Base-by-base conservation (phyloP, 2,888 invertebrate genomes). In the Athetis lepigone region DNA sequence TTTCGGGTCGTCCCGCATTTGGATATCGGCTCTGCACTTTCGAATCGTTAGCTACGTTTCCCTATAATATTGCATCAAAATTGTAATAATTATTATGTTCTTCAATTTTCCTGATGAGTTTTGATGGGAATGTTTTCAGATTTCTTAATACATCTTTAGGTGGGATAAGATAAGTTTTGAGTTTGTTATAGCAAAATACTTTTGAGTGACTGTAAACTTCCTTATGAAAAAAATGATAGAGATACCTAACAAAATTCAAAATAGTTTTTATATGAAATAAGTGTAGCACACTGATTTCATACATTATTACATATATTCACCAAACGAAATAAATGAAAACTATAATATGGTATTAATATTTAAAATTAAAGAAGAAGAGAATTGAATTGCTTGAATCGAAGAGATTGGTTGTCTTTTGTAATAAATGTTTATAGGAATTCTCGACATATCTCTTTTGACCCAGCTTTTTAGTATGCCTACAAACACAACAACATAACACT, bases 1-100 rank as follows among this genome's bases (percentile, higher is more conserved):
- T 93, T 92, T 90, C 92, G 92, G 92, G 92, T 93, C 84, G 83
- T 76, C 83, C 85, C 90, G 85, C 88, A 90, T 93, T 92, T 89
- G 88, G 89, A 88, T 93, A 92, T 93, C 91, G 88, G 89, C 88
- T 86, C 86, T 87, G 88, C 87, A 83, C 86, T 89, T 91, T 85
- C 87, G 83, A 87, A 89, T 90, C 89, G 90, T 92, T 91, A 89
- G 85, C 83, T 79, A 79, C 75, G 78, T 79, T 82, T 81, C 61
- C 69, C 61, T 71, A 70, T 63, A 70, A 58, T 65, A 45, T 39
- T 54, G 23, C 39, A 88, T 85, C 84, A 51, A 72, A 50, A 33
- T 58, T 25, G 25, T 36, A n/a, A 36, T 23, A 8, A 23, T 37
- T 25, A 16, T 13, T 1, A 33, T 4, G 11, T 21, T 13, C 1